Conservation (phyloP, 2,888 invertebrate genomes). For the Campoletis raptor region DNA sequence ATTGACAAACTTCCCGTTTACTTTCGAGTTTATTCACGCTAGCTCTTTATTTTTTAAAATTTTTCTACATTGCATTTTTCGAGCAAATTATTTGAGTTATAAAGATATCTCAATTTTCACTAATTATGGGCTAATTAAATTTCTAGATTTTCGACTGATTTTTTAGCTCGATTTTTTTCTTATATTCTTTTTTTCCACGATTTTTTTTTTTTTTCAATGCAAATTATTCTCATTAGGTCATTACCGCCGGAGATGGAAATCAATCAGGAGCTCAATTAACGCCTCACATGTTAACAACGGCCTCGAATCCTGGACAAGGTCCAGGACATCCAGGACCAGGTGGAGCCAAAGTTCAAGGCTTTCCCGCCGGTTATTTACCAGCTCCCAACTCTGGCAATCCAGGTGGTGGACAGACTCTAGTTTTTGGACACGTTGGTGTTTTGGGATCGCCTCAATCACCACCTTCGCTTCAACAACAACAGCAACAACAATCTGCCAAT, state of each 20-base stretch:
- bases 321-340: slow-evolving; percentile 80
- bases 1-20: neutral
- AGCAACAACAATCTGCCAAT: slow-evolving; percentile 80
- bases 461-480: slow-evolving; percentile 80
- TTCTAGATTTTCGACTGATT: neutral
- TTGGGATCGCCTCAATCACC: slow-evolving; percentile 87
- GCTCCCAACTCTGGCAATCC: slow-evolving; percentile 92
- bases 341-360: slow-evolving; percentile 82
- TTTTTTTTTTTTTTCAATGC: slow-evolving; percentile 5
- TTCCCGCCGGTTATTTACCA: slow-evolving; percentile 91
- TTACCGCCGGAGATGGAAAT: slow-evolving; percentile 93
- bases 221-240: slow-evolving; percentile 87
- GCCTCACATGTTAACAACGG: slow-evolving; percentile 92
- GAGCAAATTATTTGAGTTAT: neutral
- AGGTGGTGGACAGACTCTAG: slow-evolving; percentile 88
- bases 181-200: neutral
- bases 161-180: neutral
- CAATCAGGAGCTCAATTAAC: slow-evolving; percentile 90
- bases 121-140: neutral
- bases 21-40: neutral
- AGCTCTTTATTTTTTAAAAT: neutral
- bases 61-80: neutral
- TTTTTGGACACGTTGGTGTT: slow-evolving; percentile 90
- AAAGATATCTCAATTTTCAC: neutral
- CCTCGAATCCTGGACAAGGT: slow-evolving; percentile 84